phyloP scores from a whole-genome alignment of 1,140 invertebrate genomes.

The Cyclargus thomasi region DNA sequence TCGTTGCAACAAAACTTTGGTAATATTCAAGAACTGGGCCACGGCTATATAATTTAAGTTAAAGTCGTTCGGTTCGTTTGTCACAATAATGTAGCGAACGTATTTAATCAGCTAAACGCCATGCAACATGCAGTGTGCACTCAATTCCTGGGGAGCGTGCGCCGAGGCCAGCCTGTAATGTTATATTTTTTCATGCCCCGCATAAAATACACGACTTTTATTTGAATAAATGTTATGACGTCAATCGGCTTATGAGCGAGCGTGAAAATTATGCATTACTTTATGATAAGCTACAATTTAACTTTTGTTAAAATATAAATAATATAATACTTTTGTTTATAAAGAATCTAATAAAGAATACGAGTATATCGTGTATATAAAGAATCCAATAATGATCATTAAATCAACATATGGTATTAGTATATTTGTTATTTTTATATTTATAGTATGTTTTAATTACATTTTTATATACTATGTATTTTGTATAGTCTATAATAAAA shows the following conservation, averaged over 20 bases:
- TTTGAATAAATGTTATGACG: constrained; percentile 19
- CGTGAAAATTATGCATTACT: constrained; percentile 11
- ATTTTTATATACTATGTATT: no score
- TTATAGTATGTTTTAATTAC: no score
- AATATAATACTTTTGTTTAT: no score
- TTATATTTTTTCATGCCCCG: constrained; percentile 20
- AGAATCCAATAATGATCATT: no score
- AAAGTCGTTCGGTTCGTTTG: background rate
- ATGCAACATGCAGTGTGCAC: constrained; percentile 19
- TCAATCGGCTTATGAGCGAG: constrained; percentile 14
- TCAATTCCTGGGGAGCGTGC: constrained; percentile 17
- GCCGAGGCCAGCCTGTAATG: constrained; percentile 16
- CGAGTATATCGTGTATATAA: no score
- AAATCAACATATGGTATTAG: no score
- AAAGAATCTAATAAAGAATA: no score
- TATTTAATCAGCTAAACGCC: constrained; percentile 16
- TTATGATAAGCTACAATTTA: background rate
- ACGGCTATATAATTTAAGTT: background rate
- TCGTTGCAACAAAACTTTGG: background rate
- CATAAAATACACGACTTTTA: constrained; percentile 16
- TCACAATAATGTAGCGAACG: constrained; percentile 6
- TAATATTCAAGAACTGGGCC: constrained; percentile 1
- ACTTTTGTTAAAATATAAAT: background rate
- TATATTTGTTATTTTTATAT: no score
- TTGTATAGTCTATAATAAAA: no score